phyloP scores from a whole-genome alignment of 2,888 invertebrate genomes.

The Agrilus cyanescens region DNA sequence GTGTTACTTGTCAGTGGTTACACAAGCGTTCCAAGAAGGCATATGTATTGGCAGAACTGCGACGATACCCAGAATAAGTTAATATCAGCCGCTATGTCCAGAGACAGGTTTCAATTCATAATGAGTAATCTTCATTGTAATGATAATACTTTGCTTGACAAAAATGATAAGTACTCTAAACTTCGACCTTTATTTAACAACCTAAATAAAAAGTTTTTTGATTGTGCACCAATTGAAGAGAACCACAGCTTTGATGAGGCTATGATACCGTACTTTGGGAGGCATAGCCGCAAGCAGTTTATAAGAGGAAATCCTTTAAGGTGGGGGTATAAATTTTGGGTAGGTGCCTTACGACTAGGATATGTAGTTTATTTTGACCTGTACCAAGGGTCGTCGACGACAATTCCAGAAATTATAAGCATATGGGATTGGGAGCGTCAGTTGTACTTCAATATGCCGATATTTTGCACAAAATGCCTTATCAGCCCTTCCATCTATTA shows the following conservation, averaged over 20 bases:
- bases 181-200: conserved; percentile 17
- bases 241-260: conserved; percentile 16
- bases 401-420: conserved; percentile 5
- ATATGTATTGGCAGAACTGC: conserved; percentile 16
- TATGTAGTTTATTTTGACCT: conserved; percentile 7
- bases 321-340: too few relatives aligned
- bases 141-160: conserved; percentile 17
- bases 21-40: conserved; percentile 15
- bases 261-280: conserved; percentile 2
- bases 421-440: conserved; percentile 5
- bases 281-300: conserved; percentile 3
- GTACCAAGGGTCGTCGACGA: conserved; percentile 5
- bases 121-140: conserved; percentile 15
- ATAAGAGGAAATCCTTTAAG: conserved; percentile 4
- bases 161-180: conserved; percentile 18
- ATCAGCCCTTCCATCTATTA: conserved; percentile 3
- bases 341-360: too few relatives aligned
- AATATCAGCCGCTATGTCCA: conserved; percentile 3
- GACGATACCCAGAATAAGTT: conserved; percentile 12
- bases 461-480: conserved; percentile 1
- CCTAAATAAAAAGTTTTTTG: conserved; percentile 16
- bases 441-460: conserved; percentile 7
- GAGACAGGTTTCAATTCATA: conserved; percentile 5
- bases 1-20: conserved; percentile 23
- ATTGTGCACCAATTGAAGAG: conserved; percentile 15